Evolutionary conservation across 2,797 vertebrate species (phyloP), one percentile per base, ranked within the genome.

Genomic region (Pelodytes ibericus): DNA sequence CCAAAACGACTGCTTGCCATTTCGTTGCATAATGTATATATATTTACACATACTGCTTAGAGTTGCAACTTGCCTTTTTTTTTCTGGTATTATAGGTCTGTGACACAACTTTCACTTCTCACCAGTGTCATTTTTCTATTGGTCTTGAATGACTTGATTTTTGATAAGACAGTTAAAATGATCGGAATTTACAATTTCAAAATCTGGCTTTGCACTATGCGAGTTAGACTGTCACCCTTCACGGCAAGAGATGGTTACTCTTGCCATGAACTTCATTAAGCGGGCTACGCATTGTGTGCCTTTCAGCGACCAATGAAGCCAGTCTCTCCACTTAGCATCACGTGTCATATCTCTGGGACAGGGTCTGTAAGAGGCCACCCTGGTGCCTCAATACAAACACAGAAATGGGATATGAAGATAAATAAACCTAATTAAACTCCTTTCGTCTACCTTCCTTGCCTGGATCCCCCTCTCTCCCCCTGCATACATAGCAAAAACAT

Each of bases 391-490:
- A 84, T 81, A 77, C 87, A 84, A 81, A 87, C 87, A 90, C 88
- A 85, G 89, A 83, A 92, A 84, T 89, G 83, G 92, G 82, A 87
- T 91, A 89, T 94, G 93, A 93, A 94, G 94, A 92, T 93, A 90
- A 91, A 94, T 94, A 90, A 84, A 88, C 86, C 86, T 93, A 94
- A 94, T 95, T 94, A 94, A 90, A 92, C 87, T 91, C 89, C 74
- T 80, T 83, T 60, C 33, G 9, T 65, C 67, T 56, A 82, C 6
- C 75, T 83, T 13, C 0, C 88, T 86, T 82, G 63, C 71, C 75
- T 82, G 74, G n/a, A n/a, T n/a, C 49, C 33, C 75, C 70, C 81
- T 86, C 69, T 77, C 85, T 84, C 70, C 85, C 74, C 84, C 86
- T 82, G 68, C 64, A 77, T 65, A 64, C n/a, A n/a, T n/a, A n/a